Conservation (phyloP, 2,113 vertebrate genomes). For the Nematolebias whitei region DNA sequence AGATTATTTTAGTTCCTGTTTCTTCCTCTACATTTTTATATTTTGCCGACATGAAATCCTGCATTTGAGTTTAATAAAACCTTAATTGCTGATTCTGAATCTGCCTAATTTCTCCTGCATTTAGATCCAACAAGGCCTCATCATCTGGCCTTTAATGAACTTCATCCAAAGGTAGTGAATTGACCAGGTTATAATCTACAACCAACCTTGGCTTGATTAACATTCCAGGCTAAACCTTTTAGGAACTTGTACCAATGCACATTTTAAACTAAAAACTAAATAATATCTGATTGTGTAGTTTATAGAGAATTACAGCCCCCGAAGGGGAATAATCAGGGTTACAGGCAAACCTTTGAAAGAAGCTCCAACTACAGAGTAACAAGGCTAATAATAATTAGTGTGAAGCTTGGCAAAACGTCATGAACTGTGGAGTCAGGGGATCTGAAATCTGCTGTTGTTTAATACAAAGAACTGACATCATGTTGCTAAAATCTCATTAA, state of each 20-base stretch:
- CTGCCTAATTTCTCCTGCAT: too few relatives aligned
- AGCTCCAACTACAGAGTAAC: constrained; percentile 12
- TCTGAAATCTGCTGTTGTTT: background rate
- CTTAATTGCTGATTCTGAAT: too few relatives aligned
- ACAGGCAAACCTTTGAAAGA: constrained; percentile 2
- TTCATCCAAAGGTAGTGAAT: background rate
- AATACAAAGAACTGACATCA: constrained; percentile 14
- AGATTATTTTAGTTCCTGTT: too few relatives aligned
- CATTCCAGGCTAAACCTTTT: constrained; percentile 1
- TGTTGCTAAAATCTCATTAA: background rate
- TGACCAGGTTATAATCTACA: too few relatives aligned
- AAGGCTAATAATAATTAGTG: constrained; percentile 19
- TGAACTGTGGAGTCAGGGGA: constrained; percentile 6
- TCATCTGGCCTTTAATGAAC: background rate
- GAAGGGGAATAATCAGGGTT: constrained; percentile 4
- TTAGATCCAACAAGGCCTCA: too few relatives aligned
- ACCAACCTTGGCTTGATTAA: background rate
- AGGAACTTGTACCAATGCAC: background rate
- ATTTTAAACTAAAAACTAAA: background rate
- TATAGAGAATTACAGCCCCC: background rate
- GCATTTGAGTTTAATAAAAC: too few relatives aligned
- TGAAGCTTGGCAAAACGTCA: constrained; percentile 2
- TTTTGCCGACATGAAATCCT: too few relatives aligned
- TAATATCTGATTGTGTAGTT: background rate
- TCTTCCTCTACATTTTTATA: too few relatives aligned